Base-by-base conservation (phyloP, 1,140 invertebrate species). In the Rhyacophila brunnea region DNA sequence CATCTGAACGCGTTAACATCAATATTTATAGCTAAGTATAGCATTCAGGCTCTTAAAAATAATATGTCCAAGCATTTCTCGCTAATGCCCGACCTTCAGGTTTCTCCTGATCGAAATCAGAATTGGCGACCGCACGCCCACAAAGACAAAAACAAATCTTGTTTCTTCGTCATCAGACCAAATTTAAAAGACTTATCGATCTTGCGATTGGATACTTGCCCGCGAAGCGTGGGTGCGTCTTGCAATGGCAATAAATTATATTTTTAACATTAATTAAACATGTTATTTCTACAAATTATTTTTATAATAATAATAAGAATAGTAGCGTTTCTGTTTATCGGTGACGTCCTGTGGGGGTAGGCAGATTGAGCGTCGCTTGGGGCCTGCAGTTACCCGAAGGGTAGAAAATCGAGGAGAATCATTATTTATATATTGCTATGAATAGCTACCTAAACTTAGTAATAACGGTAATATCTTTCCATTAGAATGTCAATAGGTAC, bases 151-250 rank as follows among this genome's bases (percentile, higher is more conserved):
- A 64, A 52, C 65, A 66, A 64, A 52, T 65, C 70, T 71, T 67
- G 64, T 60, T 45, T 64, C 49, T 40, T 64, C 62, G 56, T 64
- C 64, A 69, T 71, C 71, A 69, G 65, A 70, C 67, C 66, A 44
- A 28, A n/a, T n/a, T n/a, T n/a, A n/a, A n/a, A n/a, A 28, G 23
- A 9, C 23, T 3, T 5, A 9, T 35, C 42, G 38, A 42, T 17
- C 9, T 28, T 28, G 23, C 23, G 23, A 28, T 28, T 28, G 4
- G 23, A 3, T 9, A 9, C 23, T 9, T 28, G 4, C 9, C 9
- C 9, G 3, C 23, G 23, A 28, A 28, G 9, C 3, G 23, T 28
- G 23, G 23, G 50, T 68, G n/a, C n/a, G n/a, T n/a, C n/a, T n/a
- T n/a, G n/a, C n/a, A n/a, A n/a, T n/a, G n/a, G n/a, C n/a, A 65